Percentiles rank a stretch among this genome's conserved stretches.
Conservation (phyloP, 1,140 invertebrate species). For the Dendrolimus punctatus region DNA sequence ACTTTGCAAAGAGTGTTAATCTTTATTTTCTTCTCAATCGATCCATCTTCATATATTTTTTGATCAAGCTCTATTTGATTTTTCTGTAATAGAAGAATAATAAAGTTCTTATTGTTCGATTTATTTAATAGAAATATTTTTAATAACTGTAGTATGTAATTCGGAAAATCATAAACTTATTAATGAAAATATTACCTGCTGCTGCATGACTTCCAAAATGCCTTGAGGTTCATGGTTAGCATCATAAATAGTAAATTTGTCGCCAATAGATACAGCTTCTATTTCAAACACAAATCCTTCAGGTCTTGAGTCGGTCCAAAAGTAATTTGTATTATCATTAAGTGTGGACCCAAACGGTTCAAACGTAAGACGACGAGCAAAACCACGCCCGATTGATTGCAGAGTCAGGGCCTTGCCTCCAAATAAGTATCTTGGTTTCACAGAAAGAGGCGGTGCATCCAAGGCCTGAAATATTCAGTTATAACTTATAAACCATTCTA, state of each 20-base stretch:
- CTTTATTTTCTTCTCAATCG: conserved; percentile 77
- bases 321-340: conserved; percentile 81
- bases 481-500: not conserved
- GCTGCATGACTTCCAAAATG: conserved; percentile 74
- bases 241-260: conserved; percentile 81
- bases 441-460: conserved; percentile 49
- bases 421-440: conserved; percentile 73
- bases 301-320: conserved; percentile 83
- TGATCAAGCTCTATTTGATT: conserved; percentile 65
- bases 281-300: conserved; percentile 83
- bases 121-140: not conserved
- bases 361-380: conserved; percentile 83
- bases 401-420: conserved; percentile 77
- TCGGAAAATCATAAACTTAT: not conserved
- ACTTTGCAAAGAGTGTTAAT: conserved; percentile 77
- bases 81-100: conserved; percentile 42
- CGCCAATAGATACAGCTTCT: conserved; percentile 77
- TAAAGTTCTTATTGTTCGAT: not conserved
- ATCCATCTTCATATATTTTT: conserved; percentile 56
- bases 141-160: not conserved
- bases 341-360: conserved; percentile 74
- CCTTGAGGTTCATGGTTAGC: conserved; percentile 75
- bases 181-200: conserved; percentile 70
- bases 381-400: conserved; percentile 81
- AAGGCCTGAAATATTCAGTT: conserved; percentile 57